Evolutionary conservation across 2,888 invertebrate species (phyloP).

Genomic region (Rotaria macrura): DNA sequence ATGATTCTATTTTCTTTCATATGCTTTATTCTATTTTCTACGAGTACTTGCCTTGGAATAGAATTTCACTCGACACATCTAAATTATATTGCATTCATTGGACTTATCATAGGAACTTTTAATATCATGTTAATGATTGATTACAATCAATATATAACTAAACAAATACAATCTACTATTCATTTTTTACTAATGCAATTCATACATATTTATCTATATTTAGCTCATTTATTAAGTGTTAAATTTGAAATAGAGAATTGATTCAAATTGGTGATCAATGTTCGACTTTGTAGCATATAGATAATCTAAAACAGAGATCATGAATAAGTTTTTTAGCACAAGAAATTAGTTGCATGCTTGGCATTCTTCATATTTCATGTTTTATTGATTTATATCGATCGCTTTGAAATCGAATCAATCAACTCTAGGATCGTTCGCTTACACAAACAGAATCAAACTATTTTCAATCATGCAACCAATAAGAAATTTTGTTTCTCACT

Average conservation of each 20-base stretch:
- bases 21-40: neutral
- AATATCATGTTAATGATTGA: neutral
- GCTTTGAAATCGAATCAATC: too few species aligned
- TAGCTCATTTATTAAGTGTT: neutral
- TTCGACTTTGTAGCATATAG: too few species aligned
- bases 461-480: too few species aligned
- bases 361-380: too few species aligned
- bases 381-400: too few species aligned
- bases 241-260: neutral
- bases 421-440: too few species aligned
- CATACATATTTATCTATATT: neutral
- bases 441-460: too few species aligned
- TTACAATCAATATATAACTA: neutral
- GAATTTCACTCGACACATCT: neutral
- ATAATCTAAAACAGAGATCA: too few species aligned
- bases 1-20: neutral
- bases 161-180: neutral
- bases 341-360: too few species aligned
- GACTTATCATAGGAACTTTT: neutral
- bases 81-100: conserved; percentile 5
- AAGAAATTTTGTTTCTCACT: neutral
- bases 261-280: too few species aligned
- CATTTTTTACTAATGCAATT: neutral
- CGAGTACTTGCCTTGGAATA: neutral
- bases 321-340: too few species aligned